Percentiles rank a stretch among this genome's conserved stretches.
phyloP scores from a whole-genome alignment of 2,113 vertebrate species.

The Halcyon malimbica region DNA sequence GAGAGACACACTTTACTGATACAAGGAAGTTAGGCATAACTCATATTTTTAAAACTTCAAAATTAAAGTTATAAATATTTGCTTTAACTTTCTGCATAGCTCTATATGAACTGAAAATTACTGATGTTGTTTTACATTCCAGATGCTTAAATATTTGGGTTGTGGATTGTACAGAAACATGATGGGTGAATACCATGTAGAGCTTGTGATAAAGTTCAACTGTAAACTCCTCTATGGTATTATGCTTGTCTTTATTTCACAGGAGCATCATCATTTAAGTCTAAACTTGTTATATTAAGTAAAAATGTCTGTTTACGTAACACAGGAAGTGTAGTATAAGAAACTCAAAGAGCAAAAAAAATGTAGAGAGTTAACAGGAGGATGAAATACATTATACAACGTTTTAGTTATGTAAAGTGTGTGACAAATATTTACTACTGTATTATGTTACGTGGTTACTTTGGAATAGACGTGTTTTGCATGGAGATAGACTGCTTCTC shows the following conservation, averaged over 20 bases:
- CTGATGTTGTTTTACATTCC: neutral
- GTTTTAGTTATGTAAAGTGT: neutral
- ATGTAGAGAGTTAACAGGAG: neutral
- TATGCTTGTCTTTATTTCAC: neutral
- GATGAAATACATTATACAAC: neutral
- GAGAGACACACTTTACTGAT: neutral
- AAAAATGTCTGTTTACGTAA: neutral
- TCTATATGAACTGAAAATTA: neutral
- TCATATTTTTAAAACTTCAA: neutral
- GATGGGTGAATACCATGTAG: neutral
- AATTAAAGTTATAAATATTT: neutral
- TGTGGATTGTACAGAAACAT: neutral
- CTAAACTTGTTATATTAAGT: neutral
- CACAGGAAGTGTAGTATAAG: neutral
- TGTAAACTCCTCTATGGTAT: neutral
- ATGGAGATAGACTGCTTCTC: neutral
- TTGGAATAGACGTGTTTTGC: neutral
- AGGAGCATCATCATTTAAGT: neutral
- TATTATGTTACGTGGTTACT: accelerated
- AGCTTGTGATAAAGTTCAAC: neutral
- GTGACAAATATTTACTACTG: neutral
- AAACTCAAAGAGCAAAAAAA: neutral
- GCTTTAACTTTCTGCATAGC: neutral
- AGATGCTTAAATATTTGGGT: neutral
- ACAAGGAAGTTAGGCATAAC: neutral